A percentile compares a stretch with the other conserved stretches of the same genome.
Conservation (phyloP, 2,113 vertebrate species). For the Cyprinodon tularosa region DNA sequence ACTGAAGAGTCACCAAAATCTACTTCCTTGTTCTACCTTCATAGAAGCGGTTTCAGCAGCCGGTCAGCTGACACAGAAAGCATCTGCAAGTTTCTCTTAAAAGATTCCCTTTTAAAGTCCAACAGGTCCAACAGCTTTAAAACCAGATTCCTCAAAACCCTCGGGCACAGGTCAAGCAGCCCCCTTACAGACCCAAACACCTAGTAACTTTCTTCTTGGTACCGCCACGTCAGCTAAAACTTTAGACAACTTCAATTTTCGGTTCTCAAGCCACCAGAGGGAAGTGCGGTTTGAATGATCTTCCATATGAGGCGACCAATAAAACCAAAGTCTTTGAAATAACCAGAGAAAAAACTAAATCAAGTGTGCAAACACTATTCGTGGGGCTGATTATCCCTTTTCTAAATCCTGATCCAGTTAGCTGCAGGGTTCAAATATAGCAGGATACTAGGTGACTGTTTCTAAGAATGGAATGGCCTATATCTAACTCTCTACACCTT, state of each 20-base stretch:
- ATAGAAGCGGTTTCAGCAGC: neutral
- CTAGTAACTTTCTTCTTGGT: neutral
- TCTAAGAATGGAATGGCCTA: conserved; percentile 5
- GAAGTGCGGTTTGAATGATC: conserved; percentile 6
- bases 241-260: conserved; percentile 1
- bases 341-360: neutral
- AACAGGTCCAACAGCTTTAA: neutral
- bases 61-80: conserved; percentile 10
- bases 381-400: conserved; percentile 29
- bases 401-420: conserved; percentile 23
- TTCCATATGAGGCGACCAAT: neutral
- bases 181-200: neutral
- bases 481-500: too few relatives aligned
- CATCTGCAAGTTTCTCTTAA: neutral
- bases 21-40: neutral
- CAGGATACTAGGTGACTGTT: neutral
- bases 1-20: neutral
- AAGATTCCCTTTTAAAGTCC: neutral
- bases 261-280: neutral
- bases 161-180: neutral
- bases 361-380: conserved; percentile 25
- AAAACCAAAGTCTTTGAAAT: conserved; percentile 1
- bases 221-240: neutral
- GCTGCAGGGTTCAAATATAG: neutral
- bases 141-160: neutral